phyloP scores from a whole-genome alignment of 2,888 invertebrate species.

The Caenorhabditis virilis region DNA sequence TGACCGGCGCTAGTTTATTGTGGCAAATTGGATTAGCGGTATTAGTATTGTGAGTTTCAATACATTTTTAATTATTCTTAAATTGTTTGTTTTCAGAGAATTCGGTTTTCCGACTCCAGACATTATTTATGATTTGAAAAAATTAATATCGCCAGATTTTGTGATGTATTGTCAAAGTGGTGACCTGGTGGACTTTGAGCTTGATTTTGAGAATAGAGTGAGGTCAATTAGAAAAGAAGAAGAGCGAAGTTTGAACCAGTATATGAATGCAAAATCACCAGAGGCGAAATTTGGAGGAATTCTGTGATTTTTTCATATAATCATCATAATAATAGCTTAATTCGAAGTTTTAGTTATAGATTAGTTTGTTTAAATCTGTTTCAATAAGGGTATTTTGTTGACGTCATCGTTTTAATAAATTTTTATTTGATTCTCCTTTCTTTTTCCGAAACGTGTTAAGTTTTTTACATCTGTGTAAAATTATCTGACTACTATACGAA shows the following conservation, averaged over 20 bases:
- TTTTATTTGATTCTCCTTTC: too few species aligned
- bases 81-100: constrained; percentile 40
- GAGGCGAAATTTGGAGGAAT: constrained; percentile 50
- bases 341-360: too few species aligned
- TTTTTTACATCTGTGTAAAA: too few species aligned
- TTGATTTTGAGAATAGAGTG: constrained; percentile 48
- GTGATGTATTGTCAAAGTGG: constrained; percentile 46
- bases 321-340: too few species aligned
- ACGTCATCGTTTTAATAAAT: too few species aligned
- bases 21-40: constrained; percentile 46
- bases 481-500: too few species aligned
- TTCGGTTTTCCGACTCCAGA: constrained; percentile 59
- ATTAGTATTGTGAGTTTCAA: constrained; percentile 38
- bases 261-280: constrained; percentile 39
- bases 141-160: constrained; percentile 55
- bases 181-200: constrained; percentile 47
- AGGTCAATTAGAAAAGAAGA: constrained; percentile 42
- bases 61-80: neutral
- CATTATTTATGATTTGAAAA: constrained; percentile 53
- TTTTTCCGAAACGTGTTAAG: too few species aligned
- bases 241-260: constrained; percentile 32
- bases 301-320: too few species aligned
- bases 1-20: constrained; percentile 47
- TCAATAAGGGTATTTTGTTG: too few species aligned
- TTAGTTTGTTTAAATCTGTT: too few species aligned